Evolutionary conservation across 2,888 invertebrate species (phyloP).

Genomic region (Nemapogon koenigi): DNA sequence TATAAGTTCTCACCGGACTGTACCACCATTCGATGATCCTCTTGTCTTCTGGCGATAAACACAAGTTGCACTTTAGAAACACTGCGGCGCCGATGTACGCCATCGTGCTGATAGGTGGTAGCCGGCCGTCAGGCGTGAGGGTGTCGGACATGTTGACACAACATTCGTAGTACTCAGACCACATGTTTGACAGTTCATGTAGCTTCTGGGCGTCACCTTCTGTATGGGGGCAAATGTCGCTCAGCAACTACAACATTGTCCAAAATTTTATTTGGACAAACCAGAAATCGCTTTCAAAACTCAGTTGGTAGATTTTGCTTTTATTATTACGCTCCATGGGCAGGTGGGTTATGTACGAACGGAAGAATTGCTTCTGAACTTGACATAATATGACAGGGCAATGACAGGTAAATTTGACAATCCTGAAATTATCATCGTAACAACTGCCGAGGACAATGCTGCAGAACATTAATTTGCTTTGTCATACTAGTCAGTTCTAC

Average conservation of each 20-base stretch:
- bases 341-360: too few species aligned
- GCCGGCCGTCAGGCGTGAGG: slow-evolving; percentile 30
- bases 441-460: too few species aligned
- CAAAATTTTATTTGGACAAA: too few species aligned
- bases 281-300: too few species aligned
- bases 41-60: slow-evolving; percentile 53
- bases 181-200: slow-evolving; percentile 23
- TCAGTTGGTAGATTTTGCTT: too few species aligned
- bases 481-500: too few species aligned
- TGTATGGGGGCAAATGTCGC: slow-evolving; percentile 9
- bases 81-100: slow-evolving; percentile 51
- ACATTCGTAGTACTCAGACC: slow-evolving; percentile 64
- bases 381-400: too few species aligned
- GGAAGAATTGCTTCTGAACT: background rate
- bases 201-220: slow-evolving; percentile 24
- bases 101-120: slow-evolving; percentile 33
- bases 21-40: slow-evolving; percentile 31
- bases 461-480: too few species aligned
- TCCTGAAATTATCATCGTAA: too few species aligned
- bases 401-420: too few species aligned
- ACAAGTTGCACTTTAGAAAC: slow-evolving; percentile 39
- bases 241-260: too few species aligned
- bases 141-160: slow-evolving; percentile 26
- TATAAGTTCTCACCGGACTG: slow-evolving; percentile 44
- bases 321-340: too few species aligned